Conservation (phyloP, 1,140 invertebrate species). For the Carposina sasakii region DNA sequence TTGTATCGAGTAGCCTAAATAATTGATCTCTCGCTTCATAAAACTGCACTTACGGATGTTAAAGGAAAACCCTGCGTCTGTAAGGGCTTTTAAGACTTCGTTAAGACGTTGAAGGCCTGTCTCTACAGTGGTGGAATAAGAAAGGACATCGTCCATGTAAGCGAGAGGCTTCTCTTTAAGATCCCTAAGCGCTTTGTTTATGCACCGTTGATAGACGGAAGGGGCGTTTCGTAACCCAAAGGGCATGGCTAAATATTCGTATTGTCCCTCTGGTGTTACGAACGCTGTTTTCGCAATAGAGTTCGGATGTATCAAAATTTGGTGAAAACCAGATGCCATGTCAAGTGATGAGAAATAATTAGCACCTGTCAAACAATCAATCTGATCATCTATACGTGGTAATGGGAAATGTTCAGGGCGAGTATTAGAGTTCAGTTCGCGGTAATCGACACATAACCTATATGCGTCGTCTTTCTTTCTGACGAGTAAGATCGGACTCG, state of each 20-base stretch:
- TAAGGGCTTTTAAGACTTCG: conserved; percentile 2
- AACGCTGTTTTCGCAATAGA: conserved; percentile 49
- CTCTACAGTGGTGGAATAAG: background rate
- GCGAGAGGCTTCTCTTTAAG: conserved; percentile 2
- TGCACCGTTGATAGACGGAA: conserved; percentile 30
- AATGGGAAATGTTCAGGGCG: conserved; percentile 63
- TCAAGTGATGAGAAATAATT: conserved; percentile 38
- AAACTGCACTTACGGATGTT: conserved; percentile 26
- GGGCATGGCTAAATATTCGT: too few relatives aligned
- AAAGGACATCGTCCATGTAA: too few relatives aligned
- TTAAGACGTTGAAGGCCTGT: background rate
- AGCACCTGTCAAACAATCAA: conserved; percentile 39
- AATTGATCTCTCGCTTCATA: conserved; percentile 23
- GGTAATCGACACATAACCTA: conserved; percentile 9
- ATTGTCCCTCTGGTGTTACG: too few relatives aligned
- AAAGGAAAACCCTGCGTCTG: conserved; percentile 18
- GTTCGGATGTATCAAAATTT: conserved; percentile 32
- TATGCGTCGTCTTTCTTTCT: conserved; percentile 28
- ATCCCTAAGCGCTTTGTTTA: conserved; percentile 16
- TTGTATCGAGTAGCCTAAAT: conserved; percentile 19
- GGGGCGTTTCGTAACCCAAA: too few relatives aligned
- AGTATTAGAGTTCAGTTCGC: conserved; percentile 32
- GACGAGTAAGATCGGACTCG: conserved; percentile 28
- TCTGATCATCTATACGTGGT: conserved; percentile 61
- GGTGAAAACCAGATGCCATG: conserved; percentile 65